Evolutionary conservation across 92 coral and sea anemone genomes (phyloP), one percentile per base, ranked within the genome.

Genomic region (Anthopleura xanthogrammica): DNA sequence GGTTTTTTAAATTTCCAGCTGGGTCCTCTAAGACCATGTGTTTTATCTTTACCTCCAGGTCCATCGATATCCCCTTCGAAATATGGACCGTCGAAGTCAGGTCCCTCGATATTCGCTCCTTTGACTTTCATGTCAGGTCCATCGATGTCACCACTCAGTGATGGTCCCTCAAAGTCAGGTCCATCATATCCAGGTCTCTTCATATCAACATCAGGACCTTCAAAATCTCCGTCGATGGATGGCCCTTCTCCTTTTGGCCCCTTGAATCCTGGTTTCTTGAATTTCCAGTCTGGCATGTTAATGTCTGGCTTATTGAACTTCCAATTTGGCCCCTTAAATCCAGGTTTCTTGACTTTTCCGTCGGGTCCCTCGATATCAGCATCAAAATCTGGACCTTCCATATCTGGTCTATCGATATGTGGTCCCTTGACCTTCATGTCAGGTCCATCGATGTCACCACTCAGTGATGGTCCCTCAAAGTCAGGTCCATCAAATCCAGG

Each of bases 1-100:
- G 83, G 90, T 42, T 46, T 52, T 17, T 81, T 71, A 55, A 87
- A 72, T 36, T 60, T 70, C 57, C 46, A 60, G 57, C 66, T 68
- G 19, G 77, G 89, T 0, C 81, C 86, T 41, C 42, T 66, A 0
- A 73, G 41, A 2, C 77, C 81, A 3, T 72, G 79, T 14, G 41
- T 82, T 65, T 42, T 60, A 4, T 60, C 60, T 68, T 85, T 74
- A 7, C 76, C 89, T 0, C 52, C 57, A 8, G 93, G 79, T 41
- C 86, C 86, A 46, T 83, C 90, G 8, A 78, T 46, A 55, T 82
- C 82, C 41, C 80, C 88, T 19, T 80, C 85, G 22, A 85, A 80
- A 40, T 85, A 60, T 12, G 88, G 90, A 23, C 88, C 62, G 29
- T 75, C 81, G 10, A 57, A 41, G n/a, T 39, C 75, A 16, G 62